These are phyloP conservation scores for Podarcis cretensis DNA, from an alignment of 2,113 vertebrate genomes.

Conservation along the genomic window DNA sequence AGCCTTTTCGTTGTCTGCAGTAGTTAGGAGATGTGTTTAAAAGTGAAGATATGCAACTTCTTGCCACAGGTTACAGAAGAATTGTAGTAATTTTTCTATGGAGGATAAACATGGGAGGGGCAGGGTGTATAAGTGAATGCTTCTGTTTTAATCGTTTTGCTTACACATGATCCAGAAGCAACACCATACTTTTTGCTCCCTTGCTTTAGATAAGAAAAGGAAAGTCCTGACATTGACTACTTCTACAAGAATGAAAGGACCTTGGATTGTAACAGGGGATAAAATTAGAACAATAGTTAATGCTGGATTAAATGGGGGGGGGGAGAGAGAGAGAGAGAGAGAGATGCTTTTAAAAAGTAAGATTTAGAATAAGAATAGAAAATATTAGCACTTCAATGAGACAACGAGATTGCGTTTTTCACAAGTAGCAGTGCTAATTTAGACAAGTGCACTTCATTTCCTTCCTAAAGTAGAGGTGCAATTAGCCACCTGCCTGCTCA, in stretches of 20 bases:
- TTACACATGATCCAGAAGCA: conserved; percentile 40
- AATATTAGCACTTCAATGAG: neutral
- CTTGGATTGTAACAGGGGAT: neutral
- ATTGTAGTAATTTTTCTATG: neutral
- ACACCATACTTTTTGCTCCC: conserved; percentile 39
- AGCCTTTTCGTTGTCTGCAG: conserved; percentile 28
- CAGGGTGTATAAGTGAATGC: neutral
- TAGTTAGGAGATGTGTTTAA: conserved; percentile 20
- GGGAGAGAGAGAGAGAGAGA: no score
- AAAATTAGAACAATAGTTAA: conserved; percentile 15
- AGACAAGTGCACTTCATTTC: neutral
- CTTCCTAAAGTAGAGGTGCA: neutral
- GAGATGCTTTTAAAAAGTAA: conserved; percentile 19
- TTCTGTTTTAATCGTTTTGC: conserved; percentile 45
- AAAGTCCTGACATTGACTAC: conserved; percentile 32
- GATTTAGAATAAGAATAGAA: neutral
- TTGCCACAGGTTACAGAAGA: conserved; percentile 13
- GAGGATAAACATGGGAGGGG: neutral
- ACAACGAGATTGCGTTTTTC: neutral
- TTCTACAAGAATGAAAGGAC: conserved; percentile 59
- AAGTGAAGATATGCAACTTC: neutral
- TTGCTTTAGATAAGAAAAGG: conserved; percentile 40
- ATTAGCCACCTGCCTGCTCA: neutral
- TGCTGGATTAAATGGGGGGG: conserved; percentile 39
- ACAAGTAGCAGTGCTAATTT: neutral